Conservation (phyloP, 1,140 invertebrate species). For the Psilanteris sp. region DNA sequence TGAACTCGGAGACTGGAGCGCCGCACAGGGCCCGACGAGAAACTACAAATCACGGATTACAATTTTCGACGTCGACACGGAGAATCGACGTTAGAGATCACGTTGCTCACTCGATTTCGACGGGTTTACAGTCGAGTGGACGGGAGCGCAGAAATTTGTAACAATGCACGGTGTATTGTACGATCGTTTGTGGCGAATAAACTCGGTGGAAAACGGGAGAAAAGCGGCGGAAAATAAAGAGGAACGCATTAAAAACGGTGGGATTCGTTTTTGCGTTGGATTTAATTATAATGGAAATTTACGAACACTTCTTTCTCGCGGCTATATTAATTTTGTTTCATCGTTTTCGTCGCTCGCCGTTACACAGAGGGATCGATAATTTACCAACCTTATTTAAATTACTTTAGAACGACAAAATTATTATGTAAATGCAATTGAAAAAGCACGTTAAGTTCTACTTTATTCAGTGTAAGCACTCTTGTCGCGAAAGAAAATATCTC, state of each 20-base stretch:
- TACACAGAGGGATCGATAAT: conserved; percentile 27
- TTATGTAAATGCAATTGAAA: conserved; percentile 36
- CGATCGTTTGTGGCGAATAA: conserved; percentile 8
- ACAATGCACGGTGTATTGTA: conserved; percentile 24
- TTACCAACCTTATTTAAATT: conserved; percentile 24
- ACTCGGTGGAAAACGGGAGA: conserved; percentile 5
- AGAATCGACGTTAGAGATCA: conserved; percentile 11
- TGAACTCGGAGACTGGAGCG: too few species aligned
- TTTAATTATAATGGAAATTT: conserved; percentile 37
- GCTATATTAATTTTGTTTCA: conserved; percentile 28
- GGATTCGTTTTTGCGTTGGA: conserved; percentile 5
- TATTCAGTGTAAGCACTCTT: conserved; percentile 7
- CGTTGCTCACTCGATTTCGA: too few species aligned
- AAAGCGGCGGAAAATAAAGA: too few species aligned
- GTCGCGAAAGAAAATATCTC: neutral
- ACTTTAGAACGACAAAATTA: conserved; percentile 21
- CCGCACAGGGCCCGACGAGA: too few species aligned
- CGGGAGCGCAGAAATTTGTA: conserved; percentile 4
- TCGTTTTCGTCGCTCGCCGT: conserved; percentile 11
- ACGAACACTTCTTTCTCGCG: neutral
- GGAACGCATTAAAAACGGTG: too few species aligned
- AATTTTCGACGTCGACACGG: neutral
- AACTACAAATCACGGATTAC: too few species aligned
- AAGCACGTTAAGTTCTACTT: conserved; percentile 9
- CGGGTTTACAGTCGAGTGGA: conserved; percentile 2